Evolutionary conservation across 2,888 invertebrate genomes (phyloP), one percentile per base, ranked within the genome.

Genomic region (Halictus quadricinctus): DNA sequence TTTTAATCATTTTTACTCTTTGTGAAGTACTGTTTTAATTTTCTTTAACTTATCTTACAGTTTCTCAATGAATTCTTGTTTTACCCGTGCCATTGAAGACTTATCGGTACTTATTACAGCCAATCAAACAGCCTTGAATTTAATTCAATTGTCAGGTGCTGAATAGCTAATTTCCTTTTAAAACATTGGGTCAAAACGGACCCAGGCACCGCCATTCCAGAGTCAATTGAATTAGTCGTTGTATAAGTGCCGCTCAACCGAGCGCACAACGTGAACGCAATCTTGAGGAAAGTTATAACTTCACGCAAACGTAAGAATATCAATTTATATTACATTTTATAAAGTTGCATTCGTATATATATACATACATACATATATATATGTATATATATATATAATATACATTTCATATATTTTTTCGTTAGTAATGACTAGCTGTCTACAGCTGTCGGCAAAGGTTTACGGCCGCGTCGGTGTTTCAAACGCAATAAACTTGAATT

Each of bases 341-440:
- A 74, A 81, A 76, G n/a, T 79, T 83, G 66, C 50, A 80, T 76
- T 77, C 79, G 74, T 79, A 77, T 86, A 76, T 69, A 83, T 48
- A 73, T 36, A 46, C 76, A 78, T 79, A 76, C 60, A 83, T 48
- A 73, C 25, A 43, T 77, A 78, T 79, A 77, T 86, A 76, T 69
- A 83, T 48, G 66, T 29, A 25, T 87, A 69, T 78, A 79, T 80
- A 81, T 74, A 36, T 66, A 36, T 36, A 21, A 36, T 69, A 58
- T 73, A 64, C 25, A 82, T 81, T 77, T 75, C 41, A 64, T 8
- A 15, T 41, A 21, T 41, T 41, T 36, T 50, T 83, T 64, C 29
- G 81, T 69, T 75, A 73, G 43, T 70, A 82, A 54, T 80, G 84
- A 89, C 80, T 88, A 87, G 81, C 84, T 84, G 80, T 81, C 70